These are phyloP conservation scores for Eptatretus atami DNA, from an alignment of 2,797 vertebrate species.

Conservation along the genomic window DNA sequence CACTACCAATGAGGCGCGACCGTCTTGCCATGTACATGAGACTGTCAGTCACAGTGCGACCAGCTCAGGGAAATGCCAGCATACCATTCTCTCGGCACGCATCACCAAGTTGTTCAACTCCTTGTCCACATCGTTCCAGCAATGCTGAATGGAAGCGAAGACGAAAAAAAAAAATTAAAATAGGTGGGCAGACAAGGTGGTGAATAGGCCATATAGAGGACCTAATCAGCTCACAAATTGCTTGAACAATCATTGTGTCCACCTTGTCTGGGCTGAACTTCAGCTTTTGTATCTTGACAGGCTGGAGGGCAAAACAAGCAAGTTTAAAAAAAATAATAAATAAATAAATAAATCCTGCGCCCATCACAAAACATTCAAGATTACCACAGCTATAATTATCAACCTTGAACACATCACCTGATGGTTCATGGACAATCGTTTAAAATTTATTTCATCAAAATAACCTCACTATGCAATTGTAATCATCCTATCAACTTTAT, in stretches of 20 bases:
- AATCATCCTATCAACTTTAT: conserved; percentile 8
- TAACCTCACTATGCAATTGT: conserved; percentile 11
- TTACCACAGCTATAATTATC: too few relatives aligned
- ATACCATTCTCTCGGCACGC: conserved; percentile 91
- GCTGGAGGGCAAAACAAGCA: conserved; percentile 17
- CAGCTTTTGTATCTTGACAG: conserved; percentile 78
- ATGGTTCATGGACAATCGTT: too few relatives aligned
- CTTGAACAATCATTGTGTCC: conserved; percentile 97
- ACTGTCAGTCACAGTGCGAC: conserved; percentile 76
- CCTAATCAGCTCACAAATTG: conserved; percentile 58
- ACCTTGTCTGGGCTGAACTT: conserved; percentile 99
- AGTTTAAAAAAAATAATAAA: background rate
- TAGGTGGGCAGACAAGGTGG: background rate
- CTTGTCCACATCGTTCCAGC: conserved; percentile 85
- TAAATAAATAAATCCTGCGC: too few relatives aligned
- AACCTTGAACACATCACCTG: too few relatives aligned
- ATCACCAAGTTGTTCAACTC: conserved; percentile 96
- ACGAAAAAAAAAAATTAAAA: background rate
- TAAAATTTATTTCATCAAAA: conserved; percentile 7
- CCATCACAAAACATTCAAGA: too few relatives aligned
- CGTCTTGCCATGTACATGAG: conserved; percentile 52
- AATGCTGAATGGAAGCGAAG: conserved; percentile 22
- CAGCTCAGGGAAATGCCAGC: conserved; percentile 89
- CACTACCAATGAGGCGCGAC: conserved; percentile 52
- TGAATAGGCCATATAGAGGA: background rate